Conservation (phyloP, 2,797 vertebrate species). For the Mionectes olivaceus region DNA sequence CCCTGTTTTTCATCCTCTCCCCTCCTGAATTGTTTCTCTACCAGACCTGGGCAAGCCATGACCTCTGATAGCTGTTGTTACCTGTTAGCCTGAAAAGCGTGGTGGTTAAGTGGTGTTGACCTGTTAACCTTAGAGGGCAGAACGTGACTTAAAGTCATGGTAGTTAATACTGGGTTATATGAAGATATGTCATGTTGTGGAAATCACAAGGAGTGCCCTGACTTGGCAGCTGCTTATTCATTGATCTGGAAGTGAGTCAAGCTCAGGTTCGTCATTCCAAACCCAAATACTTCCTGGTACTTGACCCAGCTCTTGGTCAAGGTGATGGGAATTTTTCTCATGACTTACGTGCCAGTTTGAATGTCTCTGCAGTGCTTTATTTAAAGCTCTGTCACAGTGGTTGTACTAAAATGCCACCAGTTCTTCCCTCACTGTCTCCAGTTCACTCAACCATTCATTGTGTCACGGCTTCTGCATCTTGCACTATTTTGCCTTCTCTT, state of each 20-base stretch:
- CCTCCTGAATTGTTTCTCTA: not conserved
- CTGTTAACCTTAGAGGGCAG: not conserved
- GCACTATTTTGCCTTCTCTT: constrained; percentile 52
- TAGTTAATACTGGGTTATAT: not conserved
- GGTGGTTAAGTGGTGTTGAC: not conserved
- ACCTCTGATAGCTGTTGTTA: not conserved
- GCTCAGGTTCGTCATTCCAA: not conserved
- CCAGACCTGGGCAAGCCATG: not conserved
- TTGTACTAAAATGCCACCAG: constrained; percentile 5
- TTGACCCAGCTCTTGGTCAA: not conserved
- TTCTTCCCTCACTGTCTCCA: constrained; percentile 36
- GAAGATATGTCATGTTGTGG: not conserved
- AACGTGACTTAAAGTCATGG: accelerated
- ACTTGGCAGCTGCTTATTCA: not conserved
- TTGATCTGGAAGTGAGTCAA: not conserved
- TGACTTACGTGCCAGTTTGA: not conserved
- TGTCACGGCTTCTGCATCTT: constrained; percentile 51
- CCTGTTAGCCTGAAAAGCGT: not conserved
- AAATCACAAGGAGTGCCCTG: not conserved
- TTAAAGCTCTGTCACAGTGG: not conserved
- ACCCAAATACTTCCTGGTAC: not conserved
- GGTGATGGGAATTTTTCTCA: not conserved
- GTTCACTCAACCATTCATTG: constrained; percentile 40
- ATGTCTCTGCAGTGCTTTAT: not conserved
- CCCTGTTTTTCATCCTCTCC: not conserved